A percentile compares a stretch with the other conserved stretches of the same genome.
These are phyloP conservation scores for Heliothis virescens DNA, from an alignment of 1,140 invertebrate genomes.

Conservation along the genomic window DNA sequence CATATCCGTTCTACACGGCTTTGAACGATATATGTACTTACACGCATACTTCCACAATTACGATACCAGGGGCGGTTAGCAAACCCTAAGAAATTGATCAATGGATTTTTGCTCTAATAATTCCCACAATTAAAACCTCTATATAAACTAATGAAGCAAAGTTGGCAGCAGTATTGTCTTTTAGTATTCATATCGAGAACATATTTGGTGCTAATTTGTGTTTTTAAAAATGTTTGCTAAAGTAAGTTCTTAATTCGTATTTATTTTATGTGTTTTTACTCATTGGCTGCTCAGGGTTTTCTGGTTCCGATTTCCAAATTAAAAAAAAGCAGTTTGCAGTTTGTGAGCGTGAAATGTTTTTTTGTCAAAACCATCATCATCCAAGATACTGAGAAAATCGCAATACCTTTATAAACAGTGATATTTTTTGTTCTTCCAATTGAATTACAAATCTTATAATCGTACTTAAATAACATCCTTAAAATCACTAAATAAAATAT, in stretches of 20 bases:
- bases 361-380: too few species aligned
- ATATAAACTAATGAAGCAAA: slow-evolving; percentile 76
- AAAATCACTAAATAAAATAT: too few species aligned
- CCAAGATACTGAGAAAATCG: too few species aligned
- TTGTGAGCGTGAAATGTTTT: too few species aligned
- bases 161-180: slow-evolving; percentile 63
- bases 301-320: too few species aligned
- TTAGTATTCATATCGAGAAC: slow-evolving; percentile 16
- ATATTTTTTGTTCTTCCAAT: too few species aligned
- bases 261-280: background rate
- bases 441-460: too few species aligned
- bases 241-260: slow-evolving; percentile 55
- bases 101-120: slow-evolving; percentile 81
- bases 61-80: slow-evolving; percentile 65
- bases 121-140: slow-evolving; percentile 82
- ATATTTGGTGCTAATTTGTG: slow-evolving; percentile 23
- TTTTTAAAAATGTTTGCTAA: slow-evolving; percentile 58
- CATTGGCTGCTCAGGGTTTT: too few species aligned
- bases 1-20: slow-evolving; percentile 5
- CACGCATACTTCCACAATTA: slow-evolving; percentile 54
- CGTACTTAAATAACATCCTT: too few species aligned
- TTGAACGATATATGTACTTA: slow-evolving; percentile 31
- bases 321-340: too few species aligned
- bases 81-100: slow-evolving; percentile 79
- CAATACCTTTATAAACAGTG: too few species aligned